Base-by-base conservation (phyloP, 2,888 invertebrate genomes). In the Bimastos eiseni region DNA sequence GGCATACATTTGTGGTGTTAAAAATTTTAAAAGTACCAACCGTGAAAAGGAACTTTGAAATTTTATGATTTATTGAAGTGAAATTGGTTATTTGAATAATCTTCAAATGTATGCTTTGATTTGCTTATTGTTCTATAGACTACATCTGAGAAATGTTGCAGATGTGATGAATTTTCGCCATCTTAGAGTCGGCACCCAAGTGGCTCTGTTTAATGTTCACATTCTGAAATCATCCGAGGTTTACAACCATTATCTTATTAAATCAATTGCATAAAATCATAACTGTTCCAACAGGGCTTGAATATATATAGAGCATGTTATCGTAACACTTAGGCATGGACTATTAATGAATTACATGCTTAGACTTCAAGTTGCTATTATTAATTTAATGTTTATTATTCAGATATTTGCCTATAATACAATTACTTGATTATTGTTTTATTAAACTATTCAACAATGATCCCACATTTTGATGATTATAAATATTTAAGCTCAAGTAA, bases 171-270 rank as follows among this genome's bases (percentile, higher is more conserved):
- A 37, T 86, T 86, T 86, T 37, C 86, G 37, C 21, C 86, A 86
- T 17, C 36, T 86, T 37, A 86, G 86, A 86, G 36, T 37, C 36
- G 37, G 37, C 37, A 86, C 86, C 1, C 1, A 86, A 37, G 37
- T 86, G 19, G 8, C 86, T 4, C 24, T 86, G 86, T 86, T 36
- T 24, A 86, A 86, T 86, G 86, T 86, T 86, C 86, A 86, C 17
- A 86, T 86, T 36, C n/a, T 37, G 37, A 86, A 86, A 24, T 86
- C 86, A 36, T 21, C 86, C 36, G 36, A 86, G 86, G 86, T 86
- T 70, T 70, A 70, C 30, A 70, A 11, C 70, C 8, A n/a, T 70
- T 70, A n/a, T n/a, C 70, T 70, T 70, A 70, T n/a, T n/a, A 70
- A n/a, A 55, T 55, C 11, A 55, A 30, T 4, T 55, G 55, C n/a